phyloP scores from a whole-genome alignment of 2,113 vertebrate genomes.

The Ovis canadensis region DNA sequence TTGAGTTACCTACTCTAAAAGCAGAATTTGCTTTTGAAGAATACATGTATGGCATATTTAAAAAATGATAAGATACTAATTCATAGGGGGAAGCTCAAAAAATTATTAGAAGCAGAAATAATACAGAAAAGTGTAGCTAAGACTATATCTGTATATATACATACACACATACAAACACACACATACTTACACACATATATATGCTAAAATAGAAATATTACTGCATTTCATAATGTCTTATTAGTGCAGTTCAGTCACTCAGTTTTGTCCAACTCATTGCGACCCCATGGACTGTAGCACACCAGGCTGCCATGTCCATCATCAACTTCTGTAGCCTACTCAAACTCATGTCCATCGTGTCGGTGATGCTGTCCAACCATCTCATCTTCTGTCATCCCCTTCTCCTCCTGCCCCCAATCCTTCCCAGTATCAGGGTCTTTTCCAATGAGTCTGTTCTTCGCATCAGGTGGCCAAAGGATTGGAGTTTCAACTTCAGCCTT shows the following conservation, averaged over 20 bases:
- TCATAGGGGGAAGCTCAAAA: not conserved
- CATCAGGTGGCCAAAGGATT: not conserved
- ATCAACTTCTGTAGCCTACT: not conserved
- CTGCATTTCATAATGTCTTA: not conserved
- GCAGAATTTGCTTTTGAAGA: not conserved
- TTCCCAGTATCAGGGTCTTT: not conserved
- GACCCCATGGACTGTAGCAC: not conserved
- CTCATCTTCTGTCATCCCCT: not conserved
- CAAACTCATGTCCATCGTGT: not conserved
- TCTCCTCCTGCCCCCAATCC: not conserved
- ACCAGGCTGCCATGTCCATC: not conserved
- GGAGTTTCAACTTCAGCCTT: not conserved
- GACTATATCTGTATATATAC: not conserved
- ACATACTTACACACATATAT: not conserved
- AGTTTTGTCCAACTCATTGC: not conserved
- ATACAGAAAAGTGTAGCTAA: not conserved
- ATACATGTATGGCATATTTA: not conserved
- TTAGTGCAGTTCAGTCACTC: not conserved
- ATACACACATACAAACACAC: not conserved
- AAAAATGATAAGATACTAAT: not conserved
- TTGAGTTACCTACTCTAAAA: not conserved
- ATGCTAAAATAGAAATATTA: not conserved
- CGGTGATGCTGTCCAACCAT: not conserved
- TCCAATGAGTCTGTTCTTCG: not conserved
- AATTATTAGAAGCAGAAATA: constrained; percentile 8